These are phyloP conservation scores for Antechinus stuartii DNA, from an alignment of 2,113 vertebrate species.

Conservation along the genomic window DNA sequence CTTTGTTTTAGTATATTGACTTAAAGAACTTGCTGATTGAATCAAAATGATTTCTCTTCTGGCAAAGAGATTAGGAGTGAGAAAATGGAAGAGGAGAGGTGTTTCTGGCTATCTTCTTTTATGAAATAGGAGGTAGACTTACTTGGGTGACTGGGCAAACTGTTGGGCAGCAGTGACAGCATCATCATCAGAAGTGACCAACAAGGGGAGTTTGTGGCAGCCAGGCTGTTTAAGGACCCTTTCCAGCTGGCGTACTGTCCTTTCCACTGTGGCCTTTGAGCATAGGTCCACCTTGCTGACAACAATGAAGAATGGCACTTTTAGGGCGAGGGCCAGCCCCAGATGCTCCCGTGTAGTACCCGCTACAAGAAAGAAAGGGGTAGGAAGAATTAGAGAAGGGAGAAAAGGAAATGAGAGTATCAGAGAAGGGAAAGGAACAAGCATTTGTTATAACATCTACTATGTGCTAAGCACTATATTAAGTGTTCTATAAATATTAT, in stretches of 20 bases:
- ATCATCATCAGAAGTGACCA: slow-evolving; percentile 92
- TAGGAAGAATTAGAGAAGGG: slow-evolving; percentile 6
- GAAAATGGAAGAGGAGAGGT: background rate
- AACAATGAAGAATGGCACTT: slow-evolving; percentile 98
- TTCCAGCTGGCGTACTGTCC: slow-evolving; percentile 96
- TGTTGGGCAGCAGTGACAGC: slow-evolving; percentile 97
- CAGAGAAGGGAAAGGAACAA: background rate
- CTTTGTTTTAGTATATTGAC: background rate
- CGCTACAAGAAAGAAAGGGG: slow-evolving; percentile 83
- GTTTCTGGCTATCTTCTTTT: background rate
- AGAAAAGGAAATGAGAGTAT: background rate
- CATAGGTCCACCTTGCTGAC: slow-evolving; percentile 98
- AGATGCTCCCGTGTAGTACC: slow-evolving; percentile 97
- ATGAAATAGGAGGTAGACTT: slow-evolving; percentile 67
- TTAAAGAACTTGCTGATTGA: slow-evolving; percentile 23
- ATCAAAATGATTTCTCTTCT: background rate
- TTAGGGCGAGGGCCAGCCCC: slow-evolving; percentile 96
- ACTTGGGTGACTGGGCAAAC: slow-evolving; percentile 97
- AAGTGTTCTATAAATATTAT: background rate
- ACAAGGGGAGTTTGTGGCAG: slow-evolving; percentile 97
- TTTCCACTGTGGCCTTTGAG: slow-evolving; percentile 92
- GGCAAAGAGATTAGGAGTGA: background rate
- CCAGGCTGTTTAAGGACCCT: slow-evolving; percentile 96
- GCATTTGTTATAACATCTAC: background rate
- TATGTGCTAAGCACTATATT: background rate